Evolutionary conservation across 53 echinoderm and acorn worm genomes (phyloP), one percentile per base, ranked within the genome.

Genomic region (Holothuria leucospilota): DNA sequence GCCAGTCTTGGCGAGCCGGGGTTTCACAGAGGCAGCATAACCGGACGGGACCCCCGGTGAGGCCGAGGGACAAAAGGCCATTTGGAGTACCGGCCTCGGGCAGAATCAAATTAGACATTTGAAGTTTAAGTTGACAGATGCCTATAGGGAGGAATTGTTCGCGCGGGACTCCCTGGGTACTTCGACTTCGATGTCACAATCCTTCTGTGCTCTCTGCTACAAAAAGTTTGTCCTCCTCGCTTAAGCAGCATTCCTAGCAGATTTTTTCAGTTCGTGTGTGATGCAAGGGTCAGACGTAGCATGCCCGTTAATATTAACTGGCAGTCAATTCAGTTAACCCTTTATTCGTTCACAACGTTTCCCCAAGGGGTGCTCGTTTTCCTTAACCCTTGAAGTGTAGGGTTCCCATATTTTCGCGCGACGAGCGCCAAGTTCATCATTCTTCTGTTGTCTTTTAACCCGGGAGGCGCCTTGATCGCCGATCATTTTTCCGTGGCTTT

Each of bases 121-220:
- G 51, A 75, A 75, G 75, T 75, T 75, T 75, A 75, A 75, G 49
- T 75, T 75, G 75, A 75, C 75, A 75, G 51, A 49, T 75, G 75
- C 75, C 51, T 53, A 51, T n/a, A 75, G 75, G 75, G 52, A 75
- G n/a, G 75, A 49, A 75, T 75, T 75, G 75, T 75, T 75, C 75
- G 75, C 75, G 27, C 52, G 52, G 75, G 75, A 75, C 75, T 75
- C 75, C 75, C 75, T 10, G 75, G 75, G 75, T 75, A 52, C 75
- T 28, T 13, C 75, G 52, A 52, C 75, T 75, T 38, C 75, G 21
- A 75, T 75, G 75, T 75, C 75, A 51, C 75, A 49, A 75, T 75
- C 75, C 25, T 51, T 51, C 51, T 52, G 41, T 52, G 75, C 75
- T 75, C 75, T 75, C 26, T 75, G 51, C 75, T 21, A 53, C 75